Evolutionary conservation across 1,140 invertebrate species (phyloP).

Genomic region (Lethocerus indicus): DNA sequence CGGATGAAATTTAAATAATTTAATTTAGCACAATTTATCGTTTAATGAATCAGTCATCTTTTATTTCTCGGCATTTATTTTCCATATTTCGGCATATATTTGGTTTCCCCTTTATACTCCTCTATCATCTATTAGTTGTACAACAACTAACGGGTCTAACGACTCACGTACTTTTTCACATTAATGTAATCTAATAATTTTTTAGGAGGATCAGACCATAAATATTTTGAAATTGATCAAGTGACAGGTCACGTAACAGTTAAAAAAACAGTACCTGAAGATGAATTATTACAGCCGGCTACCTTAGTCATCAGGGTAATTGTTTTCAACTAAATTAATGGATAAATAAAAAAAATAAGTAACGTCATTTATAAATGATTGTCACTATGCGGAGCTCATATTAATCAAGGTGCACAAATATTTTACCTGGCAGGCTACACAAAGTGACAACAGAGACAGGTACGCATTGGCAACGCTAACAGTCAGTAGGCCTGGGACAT

Average conservation of each 20-base stretch:
- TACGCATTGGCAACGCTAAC: constrained; percentile 70
- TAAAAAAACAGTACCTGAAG: constrained; percentile 36
- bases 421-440: constrained; percentile 42
- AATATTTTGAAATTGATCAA: constrained; percentile 35
- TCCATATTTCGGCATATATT: no score
- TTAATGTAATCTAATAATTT: not conserved
- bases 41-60: no score
- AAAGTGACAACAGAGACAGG: constrained; percentile 73
- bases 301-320: constrained; percentile 53
- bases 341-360: not conserved
- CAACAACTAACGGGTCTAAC: no score
- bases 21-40: not conserved
- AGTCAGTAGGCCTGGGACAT: constrained; percentile 33
- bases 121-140: no score
- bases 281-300: constrained; percentile 42
- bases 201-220: constrained; percentile 27
- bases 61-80: no score
- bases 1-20: not conserved
- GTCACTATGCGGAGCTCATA: not conserved
- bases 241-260: constrained; percentile 41
- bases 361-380: not conserved
- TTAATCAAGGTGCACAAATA: not conserved
- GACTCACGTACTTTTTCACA: no score
- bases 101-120: no score
- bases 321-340: not conserved